Percentiles rank a stretch among this genome's conserved stretches.
Conservation (phyloP, 2,113 vertebrate genomes). For the Rutilus rutilus region DNA sequence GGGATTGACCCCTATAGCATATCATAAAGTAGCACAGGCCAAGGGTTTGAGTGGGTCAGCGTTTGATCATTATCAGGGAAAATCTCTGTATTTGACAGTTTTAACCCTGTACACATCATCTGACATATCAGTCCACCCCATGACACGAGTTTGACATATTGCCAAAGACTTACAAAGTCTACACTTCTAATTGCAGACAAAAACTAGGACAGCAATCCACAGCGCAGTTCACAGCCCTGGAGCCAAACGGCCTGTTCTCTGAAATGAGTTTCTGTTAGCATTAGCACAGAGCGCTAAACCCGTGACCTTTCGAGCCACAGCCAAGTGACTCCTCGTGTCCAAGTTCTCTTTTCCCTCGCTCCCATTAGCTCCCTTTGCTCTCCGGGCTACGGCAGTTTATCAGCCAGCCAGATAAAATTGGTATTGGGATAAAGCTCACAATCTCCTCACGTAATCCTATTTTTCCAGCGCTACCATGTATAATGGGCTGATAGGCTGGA, state of each 20-base stretch:
- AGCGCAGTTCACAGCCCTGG: constrained; percentile 21
- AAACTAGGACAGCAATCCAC: constrained; percentile 36
- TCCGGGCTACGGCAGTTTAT: constrained; percentile 54
- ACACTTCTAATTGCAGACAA: constrained; percentile 30
- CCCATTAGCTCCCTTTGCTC: constrained; percentile 53
- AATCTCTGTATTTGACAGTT: neutral
- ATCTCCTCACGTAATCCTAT: constrained; percentile 56
- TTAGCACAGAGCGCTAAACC: constrained; percentile 25
- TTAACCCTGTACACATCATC: constrained; percentile 2
- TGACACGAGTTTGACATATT: constrained; percentile 25
- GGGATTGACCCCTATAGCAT: neutral
- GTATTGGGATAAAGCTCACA: constrained; percentile 58
- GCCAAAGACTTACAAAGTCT: constrained; percentile 36
- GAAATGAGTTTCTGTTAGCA: constrained; percentile 30
- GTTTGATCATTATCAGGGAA: neutral
- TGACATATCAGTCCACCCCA: neutral
- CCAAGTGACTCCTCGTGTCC: constrained; percentile 41
- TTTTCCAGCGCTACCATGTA: constrained; percentile 54
- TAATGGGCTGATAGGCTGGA: constrained; percentile 51
- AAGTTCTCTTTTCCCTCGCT: constrained; percentile 33
- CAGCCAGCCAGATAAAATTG: constrained; percentile 59
- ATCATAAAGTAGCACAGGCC: neutral
- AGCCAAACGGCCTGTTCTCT: constrained; percentile 29
- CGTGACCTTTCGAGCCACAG: constrained; percentile 42
- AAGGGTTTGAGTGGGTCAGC: neutral